Evolutionary conservation across 1,140 invertebrate genomes (phyloP), one percentile per base, ranked within the genome.

Genomic region (Drosophila insularis): DNA sequence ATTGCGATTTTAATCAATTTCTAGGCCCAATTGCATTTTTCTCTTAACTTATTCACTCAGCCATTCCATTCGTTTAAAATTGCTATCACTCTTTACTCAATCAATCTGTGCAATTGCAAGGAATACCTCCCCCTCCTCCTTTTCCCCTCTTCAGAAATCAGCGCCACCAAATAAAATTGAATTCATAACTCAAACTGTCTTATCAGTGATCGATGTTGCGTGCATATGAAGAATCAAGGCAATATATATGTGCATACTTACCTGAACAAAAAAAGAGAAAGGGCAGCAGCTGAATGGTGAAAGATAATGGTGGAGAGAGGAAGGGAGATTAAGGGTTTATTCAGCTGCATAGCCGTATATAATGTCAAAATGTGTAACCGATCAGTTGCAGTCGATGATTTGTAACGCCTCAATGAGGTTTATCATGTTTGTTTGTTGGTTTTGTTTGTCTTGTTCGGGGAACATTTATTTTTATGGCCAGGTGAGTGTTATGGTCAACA

Each of bases 381-480:
- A 77, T 77, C 74, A 71, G 74, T 76, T 77, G 74, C 74, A 77
- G 74, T 71, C 63, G 68, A 71, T 77, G 74, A 77, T 77, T 77
- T 77, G 67, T 66, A 77, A 77, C 62, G 74, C 74, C 74, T 58
- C 46, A 65, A 71, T 63, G 74, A 60, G 55, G 40, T 56, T 69
- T 46, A 31, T 63, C 61, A 63, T 50, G 37, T 63, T 63, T 11
- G 27, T 63, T 53, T 27, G 17, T 4, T 35, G 27, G 27, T 27
- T 27, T 27, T 27, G 27, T 58, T 17, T 32, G 27, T 19, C 1
- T 37, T 27, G 6, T 27, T 56, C 32, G n/a, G 40, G 43, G 14
- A 46, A 46, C 43, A 17, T 35, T 56, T 56, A 11, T 53, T 54
- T 23, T 75, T 76, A 62, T 71, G 74, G 74, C 65, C 74, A 78